Evolutionary conservation across 2,888 invertebrate genomes (phyloP), one percentile per base, ranked within the genome.

Genomic region (Hyposoter dolosus): DNA sequence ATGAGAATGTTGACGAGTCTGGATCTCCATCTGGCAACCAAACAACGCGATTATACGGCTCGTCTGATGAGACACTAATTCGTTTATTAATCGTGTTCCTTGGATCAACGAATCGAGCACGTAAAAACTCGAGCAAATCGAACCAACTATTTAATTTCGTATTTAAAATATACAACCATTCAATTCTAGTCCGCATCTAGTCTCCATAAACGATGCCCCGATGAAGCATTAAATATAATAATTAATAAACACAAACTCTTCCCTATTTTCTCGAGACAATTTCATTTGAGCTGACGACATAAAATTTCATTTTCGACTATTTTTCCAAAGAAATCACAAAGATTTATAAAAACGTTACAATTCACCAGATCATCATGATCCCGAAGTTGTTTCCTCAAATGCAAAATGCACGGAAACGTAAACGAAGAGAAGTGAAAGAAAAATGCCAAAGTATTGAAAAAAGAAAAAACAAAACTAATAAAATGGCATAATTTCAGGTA

Each of bases 1-100:
- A 88, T 89, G 78, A 90, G 92, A 88, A 93, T 93, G 93, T 83
- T 93, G 45, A 90, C 88, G 40, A 91, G 92, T 66, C 88, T 94
- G 76, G 93, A 94, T 88, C 90, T 94, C 35, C 93, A 94, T 83
- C 90, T 94, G 53, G 93, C 93, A 3, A 88, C 83, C 40, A 94
- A 93, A 84, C 93, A 94, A 82, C 91, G 91, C 75, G 93, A 94
- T 79, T 94, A 93, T 66, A 93, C 93, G 1, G 89, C 89, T 7
- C 91, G 91, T 45, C 88, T 93, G 78, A 93, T 93, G 93, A 91
- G 91, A 83, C 90, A 91, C 74, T 92, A 85, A 90, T 80, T 71
- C 19, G 0, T 66, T 47, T 19, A 43, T 60, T 7, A 17, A 23
- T 3, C 23, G n/a, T 65, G 32, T 17, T 71, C 12, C 15, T 23